Conservation (phyloP, 1,140 invertebrate genomes). For the Pseudomyrmex sp. region DNA sequence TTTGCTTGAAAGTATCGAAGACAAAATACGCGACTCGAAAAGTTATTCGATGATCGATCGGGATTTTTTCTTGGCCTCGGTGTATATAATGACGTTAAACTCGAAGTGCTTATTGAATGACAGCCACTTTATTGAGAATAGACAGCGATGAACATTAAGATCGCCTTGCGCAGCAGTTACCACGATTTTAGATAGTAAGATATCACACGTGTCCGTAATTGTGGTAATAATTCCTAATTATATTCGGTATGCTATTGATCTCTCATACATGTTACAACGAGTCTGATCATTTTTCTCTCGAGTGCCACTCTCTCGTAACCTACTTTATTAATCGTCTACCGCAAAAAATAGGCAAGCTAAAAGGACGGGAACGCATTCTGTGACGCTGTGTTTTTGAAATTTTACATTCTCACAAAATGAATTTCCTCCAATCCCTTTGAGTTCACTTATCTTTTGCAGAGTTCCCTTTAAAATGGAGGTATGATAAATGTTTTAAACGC, state of each 20-base stretch:
- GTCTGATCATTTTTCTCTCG: conserved; percentile 27
- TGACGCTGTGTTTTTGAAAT: not conserved
- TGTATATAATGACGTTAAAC: conserved; percentile 5
- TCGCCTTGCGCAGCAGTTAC: conserved; percentile 51
- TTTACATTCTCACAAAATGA: conserved; percentile 14
- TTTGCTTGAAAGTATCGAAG: no score
- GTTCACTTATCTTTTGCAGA: conserved; percentile 55
- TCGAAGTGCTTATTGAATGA: conserved; percentile 49
- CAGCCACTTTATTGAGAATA: conserved; percentile 61
- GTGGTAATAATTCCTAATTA: conserved; percentile 41
- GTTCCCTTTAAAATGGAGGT: conserved; percentile 30
- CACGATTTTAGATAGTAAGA: conserved; percentile 57
- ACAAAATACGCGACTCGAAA: no score
- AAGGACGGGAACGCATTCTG: conserved; percentile 32
- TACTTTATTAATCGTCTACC: conserved; percentile 40
- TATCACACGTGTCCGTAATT: conserved; percentile 57
- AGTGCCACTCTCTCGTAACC: conserved; percentile 54
- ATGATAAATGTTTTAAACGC: conserved; percentile 41
- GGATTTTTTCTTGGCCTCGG: not conserved
- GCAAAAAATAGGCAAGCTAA: conserved; percentile 56
- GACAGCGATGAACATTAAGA: conserved; percentile 59
- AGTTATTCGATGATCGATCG: not conserved
- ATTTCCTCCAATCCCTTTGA: conserved; percentile 26
- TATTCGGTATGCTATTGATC: conserved; percentile 41
- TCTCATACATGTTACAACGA: conserved; percentile 42